Base-by-base conservation (phyloP, 2,888 invertebrate species). In the Microctonus brassicae region DNA sequence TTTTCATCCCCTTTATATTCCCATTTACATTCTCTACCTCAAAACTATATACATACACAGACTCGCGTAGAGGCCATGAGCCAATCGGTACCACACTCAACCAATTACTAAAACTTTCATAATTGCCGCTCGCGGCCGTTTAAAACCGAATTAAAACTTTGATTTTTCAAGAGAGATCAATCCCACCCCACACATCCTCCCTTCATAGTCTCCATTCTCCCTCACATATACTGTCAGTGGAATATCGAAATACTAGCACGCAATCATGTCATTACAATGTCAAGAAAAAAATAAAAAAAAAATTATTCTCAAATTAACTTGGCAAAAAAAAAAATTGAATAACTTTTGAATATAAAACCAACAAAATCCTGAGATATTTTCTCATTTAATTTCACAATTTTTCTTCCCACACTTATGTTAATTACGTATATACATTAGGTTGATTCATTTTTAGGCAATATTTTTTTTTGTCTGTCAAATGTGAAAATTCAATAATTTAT, bases 131-230 rank as follows among this genome's bases (percentile, higher is more conserved):
- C 42, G 33, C 65, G 70, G 69, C 68, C 60, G 78, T 81, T 81
- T 80, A 80, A 83, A 82, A 83, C 81, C 80, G 80, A 82, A 84
- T 84, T 83, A 83, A 84, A 84, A 84, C 79, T 84, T 84, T 83
- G 77, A 83, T 83, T 84, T 83, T 83, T 82, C 80, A 78, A 66
- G 66, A 63, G 39, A 55, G 26, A 36, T 58, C 17, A 60, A 47
- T 47, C 47, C 17, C 47, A 47, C 47, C 17, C 17, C 47, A 47
- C 17, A 47, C n/a, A 58, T 24, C 36, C 72, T 58, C 58, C 57
- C 62, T 47, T 42, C n/a, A n/a, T n/a, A n/a, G n/a, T n/a, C n/a
- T n/a, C n/a, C n/a, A n/a, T n/a, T n/a, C n/a, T 39, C 13, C 17
- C 52, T 64, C 65, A 39, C 39, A n/a, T 20, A 33, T 10, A 39